These are phyloP conservation scores for Oryzias sinensis DNA, from an alignment of 2,797 vertebrate genomes.

Conservation along the genomic window DNA sequence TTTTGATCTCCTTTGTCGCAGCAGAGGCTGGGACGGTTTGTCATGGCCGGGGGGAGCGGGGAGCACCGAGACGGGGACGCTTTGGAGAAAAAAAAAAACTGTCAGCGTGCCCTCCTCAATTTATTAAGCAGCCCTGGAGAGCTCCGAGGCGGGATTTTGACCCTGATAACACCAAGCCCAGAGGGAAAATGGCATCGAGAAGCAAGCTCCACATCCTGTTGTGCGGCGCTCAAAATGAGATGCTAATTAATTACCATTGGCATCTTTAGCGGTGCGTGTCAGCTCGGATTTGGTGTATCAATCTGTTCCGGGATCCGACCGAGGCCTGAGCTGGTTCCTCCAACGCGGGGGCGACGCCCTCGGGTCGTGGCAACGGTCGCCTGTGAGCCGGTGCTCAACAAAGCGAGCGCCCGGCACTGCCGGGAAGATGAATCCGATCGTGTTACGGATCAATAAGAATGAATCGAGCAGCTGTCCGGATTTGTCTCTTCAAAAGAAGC, in stretches of 20 bases:
- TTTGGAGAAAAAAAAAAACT: conserved; percentile 77
- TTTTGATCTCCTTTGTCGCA: conserved; percentile 60
- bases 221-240: conserved; percentile 91
- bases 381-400: conserved; percentile 11
- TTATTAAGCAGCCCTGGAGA: conserved; percentile 87
- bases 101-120: conserved; percentile 84
- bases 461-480: conserved; percentile 31
- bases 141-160: conserved; percentile 82
- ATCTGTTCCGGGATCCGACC: conserved; percentile 75
- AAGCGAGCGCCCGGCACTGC: conserved; percentile 23
- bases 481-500: conserved; percentile 16
- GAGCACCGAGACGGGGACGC: conserved; percentile 80
- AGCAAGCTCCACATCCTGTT: conserved; percentile 88
- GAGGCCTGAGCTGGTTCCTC: conserved; percentile 39
- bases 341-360: not conserved
- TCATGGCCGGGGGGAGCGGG: conserved; percentile 78
- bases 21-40: conserved; percentile 69
- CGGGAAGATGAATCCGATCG: conserved; percentile 35
- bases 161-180: conserved; percentile 87
- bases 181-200: conserved; percentile 87
- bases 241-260: conserved; percentile 99
- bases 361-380: no score
- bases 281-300: conserved; percentile 92
- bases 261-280: conserved; percentile 94
- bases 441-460: conserved; percentile 58